These are phyloP conservation scores for Dryoscopus gambensis DNA, from an alignment of 2,113 vertebrate species.

Conservation along the genomic window DNA sequence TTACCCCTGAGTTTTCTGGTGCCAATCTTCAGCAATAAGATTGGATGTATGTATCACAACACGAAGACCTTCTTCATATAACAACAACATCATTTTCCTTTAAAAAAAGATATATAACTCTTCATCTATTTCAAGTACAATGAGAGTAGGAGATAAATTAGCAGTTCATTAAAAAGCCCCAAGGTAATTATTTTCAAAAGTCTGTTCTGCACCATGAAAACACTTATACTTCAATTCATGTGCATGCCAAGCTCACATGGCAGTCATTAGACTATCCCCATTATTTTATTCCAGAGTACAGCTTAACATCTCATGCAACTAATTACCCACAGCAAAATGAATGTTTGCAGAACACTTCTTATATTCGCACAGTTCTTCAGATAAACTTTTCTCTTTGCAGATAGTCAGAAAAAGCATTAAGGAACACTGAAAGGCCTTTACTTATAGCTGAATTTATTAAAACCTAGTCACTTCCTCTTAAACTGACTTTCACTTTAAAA, in stretches of 20 bases:
- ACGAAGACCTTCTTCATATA: conserved; percentile 93
- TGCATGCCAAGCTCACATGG: not conserved
- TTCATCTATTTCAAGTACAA: not conserved
- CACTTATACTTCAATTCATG: not conserved
- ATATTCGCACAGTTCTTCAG: not conserved
- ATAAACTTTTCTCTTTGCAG: not conserved
- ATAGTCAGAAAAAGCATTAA: not conserved
- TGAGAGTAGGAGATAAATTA: not conserved
- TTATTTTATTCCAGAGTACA: not conserved
- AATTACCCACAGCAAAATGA: not conserved
- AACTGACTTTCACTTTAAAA: not conserved
- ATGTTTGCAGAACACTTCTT: not conserved
- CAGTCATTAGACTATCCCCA: not conserved
- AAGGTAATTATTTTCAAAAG: not conserved
- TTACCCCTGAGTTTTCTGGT: conserved; percentile 98
- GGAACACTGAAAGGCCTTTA: not conserved
- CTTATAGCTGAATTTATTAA: not conserved
- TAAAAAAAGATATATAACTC: not conserved
- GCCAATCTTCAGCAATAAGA: conserved; percentile 93
- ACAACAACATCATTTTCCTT: conserved; percentile 98
- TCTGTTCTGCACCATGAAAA: not conserved
- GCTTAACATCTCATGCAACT: not conserved
- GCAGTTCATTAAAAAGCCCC: not conserved
- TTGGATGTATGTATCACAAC: conserved; percentile 95
- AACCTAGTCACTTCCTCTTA: not conserved